phyloP scores from a whole-genome alignment of 2,113 vertebrate genomes.

The Campylorhamphus procurvoides region DNA sequence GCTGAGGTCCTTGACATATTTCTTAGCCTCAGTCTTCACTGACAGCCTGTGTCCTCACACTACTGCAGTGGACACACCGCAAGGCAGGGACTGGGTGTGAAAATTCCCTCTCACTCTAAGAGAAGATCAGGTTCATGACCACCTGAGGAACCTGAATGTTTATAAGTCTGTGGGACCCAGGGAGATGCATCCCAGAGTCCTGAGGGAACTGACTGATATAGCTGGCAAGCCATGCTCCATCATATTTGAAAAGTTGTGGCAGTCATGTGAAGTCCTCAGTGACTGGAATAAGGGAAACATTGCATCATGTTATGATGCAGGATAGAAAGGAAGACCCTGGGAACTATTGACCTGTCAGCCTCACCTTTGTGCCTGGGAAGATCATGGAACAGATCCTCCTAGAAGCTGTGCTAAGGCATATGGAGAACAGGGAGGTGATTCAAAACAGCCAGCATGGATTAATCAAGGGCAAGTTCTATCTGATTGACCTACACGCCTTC shows the following conservation, averaged over 20 bases:
- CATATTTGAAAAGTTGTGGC: neutral
- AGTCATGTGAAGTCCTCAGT: neutral
- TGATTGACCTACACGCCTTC: neutral
- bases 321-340: neutral
- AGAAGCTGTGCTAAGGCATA: neutral
- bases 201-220: neutral
- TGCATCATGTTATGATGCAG: neutral
- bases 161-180: neutral
- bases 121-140: neutral
- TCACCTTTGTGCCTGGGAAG: neutral
- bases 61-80: neutral
- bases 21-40: neutral
- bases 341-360: neutral
- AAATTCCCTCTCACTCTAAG: neutral
- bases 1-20: neutral
- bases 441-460: neutral
- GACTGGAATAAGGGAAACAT: neutral
- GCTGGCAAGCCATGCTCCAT: neutral
- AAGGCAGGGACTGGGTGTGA: neutral
- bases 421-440: neutral
- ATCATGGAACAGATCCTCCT: neutral
- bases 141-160: neutral
- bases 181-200: neutral
- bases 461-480: neutral
- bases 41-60: neutral